A percentile compares a stretch with the other conserved stretches of the same genome.
These are phyloP conservation scores for Nephila pilipes DNA, from an alignment of 1,140 invertebrate genomes.

Conservation along the genomic window DNA sequence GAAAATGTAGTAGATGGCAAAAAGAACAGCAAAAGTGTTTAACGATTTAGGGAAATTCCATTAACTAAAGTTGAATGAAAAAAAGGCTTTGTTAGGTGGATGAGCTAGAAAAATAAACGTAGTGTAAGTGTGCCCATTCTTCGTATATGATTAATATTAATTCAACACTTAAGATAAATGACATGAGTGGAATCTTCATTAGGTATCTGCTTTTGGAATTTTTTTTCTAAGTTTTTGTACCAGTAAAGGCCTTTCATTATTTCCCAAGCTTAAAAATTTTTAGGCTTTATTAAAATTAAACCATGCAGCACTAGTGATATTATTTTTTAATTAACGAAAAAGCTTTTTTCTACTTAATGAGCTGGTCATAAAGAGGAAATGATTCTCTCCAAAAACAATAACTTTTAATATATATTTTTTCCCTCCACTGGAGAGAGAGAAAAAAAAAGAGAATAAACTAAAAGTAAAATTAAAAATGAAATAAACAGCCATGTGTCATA, in stretches of 20 bases:
- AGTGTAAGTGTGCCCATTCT: conserved; percentile 27
- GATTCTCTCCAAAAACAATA: conserved; percentile 54
- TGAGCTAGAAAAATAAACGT: conserved; percentile 24
- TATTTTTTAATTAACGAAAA: conserved; percentile 66
- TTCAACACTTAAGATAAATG: conserved; percentile 71
- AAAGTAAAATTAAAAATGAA: neutral
- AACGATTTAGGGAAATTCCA: conserved; percentile 66
- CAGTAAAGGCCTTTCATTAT: conserved; percentile 35
- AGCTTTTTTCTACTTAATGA: conserved; percentile 56
- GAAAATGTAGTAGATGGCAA: conserved; percentile 6
- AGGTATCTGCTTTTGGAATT: conserved; percentile 43
- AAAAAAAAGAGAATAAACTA: neutral
- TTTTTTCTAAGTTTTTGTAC: conserved; percentile 34
- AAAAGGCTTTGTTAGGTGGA: conserved; percentile 47
- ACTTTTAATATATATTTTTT: conserved; percentile 47
- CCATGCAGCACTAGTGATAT: conserved; percentile 22
- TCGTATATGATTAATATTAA: conserved; percentile 71
- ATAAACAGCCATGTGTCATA: conserved; percentile 43
- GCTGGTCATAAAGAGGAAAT: conserved; percentile 33
- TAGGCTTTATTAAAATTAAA: conserved; percentile 71
- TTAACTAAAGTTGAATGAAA: conserved; percentile 51
- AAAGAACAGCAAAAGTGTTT: conserved; percentile 61
- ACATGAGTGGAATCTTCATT: conserved; percentile 24
- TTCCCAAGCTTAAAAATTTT: conserved; percentile 46
- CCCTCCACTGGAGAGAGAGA: neutral